Evolutionary conservation across 2,113 vertebrate species (phyloP), one percentile per base, ranked within the genome.

Genomic region (Neolamprologus longior): DNA sequence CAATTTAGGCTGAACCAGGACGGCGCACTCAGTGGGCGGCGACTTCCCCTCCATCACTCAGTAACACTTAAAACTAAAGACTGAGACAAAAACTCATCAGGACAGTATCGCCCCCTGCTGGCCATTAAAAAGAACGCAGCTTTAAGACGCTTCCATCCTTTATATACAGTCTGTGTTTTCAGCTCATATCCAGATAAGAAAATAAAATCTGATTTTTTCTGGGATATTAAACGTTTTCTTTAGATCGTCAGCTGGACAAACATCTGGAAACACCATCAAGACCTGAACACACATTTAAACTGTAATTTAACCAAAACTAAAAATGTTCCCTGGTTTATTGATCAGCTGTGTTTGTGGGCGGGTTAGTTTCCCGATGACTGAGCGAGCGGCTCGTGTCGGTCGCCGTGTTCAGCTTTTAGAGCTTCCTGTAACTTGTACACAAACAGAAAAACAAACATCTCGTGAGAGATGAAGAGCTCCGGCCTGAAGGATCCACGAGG

Each of bases 81-180:
- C 68, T 24, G 37, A 50, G 42, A 17, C 5, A 24, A 4, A 26
- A 26, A 73, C 42, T 50, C 68, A 73, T 4, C 37, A 45, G 68
- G 37, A 73, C 40, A 73, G 9, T 1, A 0, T 19, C 9, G 24
- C 71, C 71, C 26, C 15, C 71, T n/a, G 45, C 45, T 31, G 45
- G 15, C 4, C 10, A 1, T 12, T 19, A 50, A 28, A 8, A 19
- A 1, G 1, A 31, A 50, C 0, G 7, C 15, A 6, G 26, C 15
- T 19, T 6, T 78, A 0, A 78, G 2, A 2, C 3, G 2, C 42
- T 11, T 76, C 1, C 24, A 7, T 50, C 42, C 9, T 28, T 31
- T 50, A 31, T 1, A 50, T 28, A 76, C 42, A 76, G 21, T 73
- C 13, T 45, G 66, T 66, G 33, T 45, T 4, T 73, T 2, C 33